These are phyloP conservation scores for Pachypeltis micranthus DNA, from an alignment of 1,140 invertebrate species.

Conservation along the genomic window DNA sequence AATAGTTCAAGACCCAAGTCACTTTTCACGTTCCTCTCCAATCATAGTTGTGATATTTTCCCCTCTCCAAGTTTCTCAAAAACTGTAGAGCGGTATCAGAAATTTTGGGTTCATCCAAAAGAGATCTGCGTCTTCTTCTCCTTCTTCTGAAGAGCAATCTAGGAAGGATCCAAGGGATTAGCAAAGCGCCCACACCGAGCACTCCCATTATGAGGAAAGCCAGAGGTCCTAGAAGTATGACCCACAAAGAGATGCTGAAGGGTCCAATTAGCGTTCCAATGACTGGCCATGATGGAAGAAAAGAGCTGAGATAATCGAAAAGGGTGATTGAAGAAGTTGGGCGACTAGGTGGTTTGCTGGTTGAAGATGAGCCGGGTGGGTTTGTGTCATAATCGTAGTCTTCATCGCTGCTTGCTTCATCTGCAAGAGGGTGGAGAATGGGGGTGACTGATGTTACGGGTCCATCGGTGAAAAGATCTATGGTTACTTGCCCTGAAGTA, in stretches of 20 bases:
- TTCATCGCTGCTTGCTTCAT: constrained; percentile 13
- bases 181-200: constrained; percentile 27
- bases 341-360: constrained; percentile 6
- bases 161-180: constrained; percentile 30
- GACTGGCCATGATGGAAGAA: constrained; percentile 19
- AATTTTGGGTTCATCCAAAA: constrained; percentile 4
- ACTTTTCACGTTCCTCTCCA: too few relatives aligned
- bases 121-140: background rate
- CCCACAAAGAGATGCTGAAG: constrained; percentile 28
- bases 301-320: constrained; percentile 21
- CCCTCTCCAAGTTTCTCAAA: constrained; percentile 14
- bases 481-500: background rate
- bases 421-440: constrained; percentile 7
- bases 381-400: constrained; percentile 10
- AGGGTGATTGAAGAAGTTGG: constrained; percentile 17
- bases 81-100: constrained; percentile 17
- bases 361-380: background rate
- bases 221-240: constrained; percentile 31
- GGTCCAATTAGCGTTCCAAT: constrained; percentile 28
- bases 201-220: constrained; percentile 29
- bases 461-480: background rate
- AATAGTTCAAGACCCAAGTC: too few relatives aligned
- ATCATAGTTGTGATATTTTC: background rate
- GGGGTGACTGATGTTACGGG: constrained; percentile 7
- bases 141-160: constrained; percentile 25